Conservation (phyloP, 2,797 vertebrate species). For the Myotis myotis region DNA sequence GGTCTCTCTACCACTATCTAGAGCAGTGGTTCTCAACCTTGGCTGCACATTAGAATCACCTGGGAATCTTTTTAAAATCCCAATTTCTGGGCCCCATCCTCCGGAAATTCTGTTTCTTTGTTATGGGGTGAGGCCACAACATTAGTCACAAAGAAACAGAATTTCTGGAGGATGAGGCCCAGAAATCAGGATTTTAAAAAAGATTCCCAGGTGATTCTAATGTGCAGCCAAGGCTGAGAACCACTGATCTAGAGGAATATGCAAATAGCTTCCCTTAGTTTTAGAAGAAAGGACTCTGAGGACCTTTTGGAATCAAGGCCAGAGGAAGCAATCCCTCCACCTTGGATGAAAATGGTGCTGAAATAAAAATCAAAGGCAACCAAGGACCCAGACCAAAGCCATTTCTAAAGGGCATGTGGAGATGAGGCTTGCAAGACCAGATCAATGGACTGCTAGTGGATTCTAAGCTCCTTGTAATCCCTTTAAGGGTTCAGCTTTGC, state of each 20-base stretch:
- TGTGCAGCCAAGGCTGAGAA: no score
- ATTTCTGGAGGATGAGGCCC: no score
- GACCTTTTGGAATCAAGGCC: background rate
- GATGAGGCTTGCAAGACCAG: slow-evolving; percentile 65
- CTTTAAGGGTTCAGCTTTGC: slow-evolving; percentile 79
- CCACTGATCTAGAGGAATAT: background rate
- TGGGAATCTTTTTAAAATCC: no score
- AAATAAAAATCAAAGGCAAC: slow-evolving; percentile 57
- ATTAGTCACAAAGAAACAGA: no score
- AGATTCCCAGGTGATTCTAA: no score
- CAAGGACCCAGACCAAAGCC: slow-evolving; percentile 32
- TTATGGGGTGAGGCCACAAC: no score
- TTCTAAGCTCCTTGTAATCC: slow-evolving; percentile 78
- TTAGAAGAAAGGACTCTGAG: background rate
- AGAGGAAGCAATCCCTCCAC: slow-evolving; percentile 11
- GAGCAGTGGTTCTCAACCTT: no score
- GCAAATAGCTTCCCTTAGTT: background rate
- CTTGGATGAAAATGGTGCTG: background rate
- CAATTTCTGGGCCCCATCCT: no score
- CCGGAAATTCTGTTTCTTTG: no score
- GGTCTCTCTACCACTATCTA: background rate
- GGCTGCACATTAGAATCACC: no score
- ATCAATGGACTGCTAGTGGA: slow-evolving; percentile 75
- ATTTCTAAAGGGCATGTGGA: slow-evolving; percentile 62
- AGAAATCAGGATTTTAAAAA: no score